Evolutionary conservation across 1,140 invertebrate genomes (phyloP).

Genomic region (Grapholita molesta): DNA sequence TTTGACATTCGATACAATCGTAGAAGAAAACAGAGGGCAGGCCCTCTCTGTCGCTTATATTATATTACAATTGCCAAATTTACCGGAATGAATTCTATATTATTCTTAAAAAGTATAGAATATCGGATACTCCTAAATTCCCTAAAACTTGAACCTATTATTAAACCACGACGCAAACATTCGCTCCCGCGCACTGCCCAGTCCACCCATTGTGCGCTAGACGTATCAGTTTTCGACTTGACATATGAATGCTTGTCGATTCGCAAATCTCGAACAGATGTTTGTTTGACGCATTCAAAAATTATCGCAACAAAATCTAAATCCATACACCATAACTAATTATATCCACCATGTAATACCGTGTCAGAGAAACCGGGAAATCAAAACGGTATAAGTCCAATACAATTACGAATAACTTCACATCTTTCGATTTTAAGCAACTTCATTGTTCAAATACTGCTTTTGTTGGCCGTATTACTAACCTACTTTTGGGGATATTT

Average conservation of each 20-base stretch:
- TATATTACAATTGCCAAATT: neutral
- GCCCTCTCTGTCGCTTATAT: too few relatives aligned
- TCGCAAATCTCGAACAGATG: constrained; percentile 66
- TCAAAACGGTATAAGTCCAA: neutral
- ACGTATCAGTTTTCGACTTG: constrained; percentile 69
- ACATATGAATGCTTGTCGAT: constrained; percentile 72
- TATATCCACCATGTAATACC: constrained; percentile 74
- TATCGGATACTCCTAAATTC: neutral
- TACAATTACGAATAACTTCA: neutral
- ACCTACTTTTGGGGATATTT: constrained; percentile 73
- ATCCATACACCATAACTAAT: constrained; percentile 76
- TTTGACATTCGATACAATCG: too few relatives aligned
- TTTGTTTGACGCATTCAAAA: constrained; percentile 66
- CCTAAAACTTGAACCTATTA: constrained; percentile 12
- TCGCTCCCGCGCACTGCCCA: constrained; percentile 46
- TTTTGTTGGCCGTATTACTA: constrained; percentile 70
- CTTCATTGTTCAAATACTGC: constrained; percentile 52
- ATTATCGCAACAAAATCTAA: constrained; percentile 75
- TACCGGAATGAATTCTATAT: neutral
- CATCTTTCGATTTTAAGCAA: neutral
- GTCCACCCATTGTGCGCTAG: constrained; percentile 53
- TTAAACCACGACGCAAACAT: constrained; percentile 6
- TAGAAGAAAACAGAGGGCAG: too few relatives aligned
- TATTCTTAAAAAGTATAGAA: neutral
- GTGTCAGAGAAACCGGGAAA: constrained; percentile 39